Evolutionary conservation across 2,888 invertebrate species (phyloP).

Genomic region (Drosophila greeni): DNA sequence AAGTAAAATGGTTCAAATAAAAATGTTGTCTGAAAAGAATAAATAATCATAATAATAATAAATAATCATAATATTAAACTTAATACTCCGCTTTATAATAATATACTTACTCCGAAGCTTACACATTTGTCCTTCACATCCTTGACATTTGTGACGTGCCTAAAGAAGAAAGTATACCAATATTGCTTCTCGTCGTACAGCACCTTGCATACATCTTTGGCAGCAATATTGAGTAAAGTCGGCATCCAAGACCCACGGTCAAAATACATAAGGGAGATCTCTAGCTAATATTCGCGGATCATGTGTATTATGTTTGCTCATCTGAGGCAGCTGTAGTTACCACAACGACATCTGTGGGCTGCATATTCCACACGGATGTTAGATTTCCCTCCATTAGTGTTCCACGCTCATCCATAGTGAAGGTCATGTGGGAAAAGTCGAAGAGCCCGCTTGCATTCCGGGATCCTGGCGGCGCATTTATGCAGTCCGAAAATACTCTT

Average conservation of each 20-base stretch:
- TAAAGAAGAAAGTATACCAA: background rate
- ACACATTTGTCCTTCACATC: background rate
- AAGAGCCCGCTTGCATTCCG: background rate
- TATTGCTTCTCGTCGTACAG: background rate
- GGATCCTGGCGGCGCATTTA: background rate
- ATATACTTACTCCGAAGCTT: background rate
- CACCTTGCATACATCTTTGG: background rate
- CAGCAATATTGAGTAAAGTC: background rate
- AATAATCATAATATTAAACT: background rate
- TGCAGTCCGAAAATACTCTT: background rate
- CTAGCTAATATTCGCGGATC: background rate
- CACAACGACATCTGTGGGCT: background rate
- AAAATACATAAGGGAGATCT: background rate
- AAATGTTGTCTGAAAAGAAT: background rate
- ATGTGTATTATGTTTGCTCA: background rate
- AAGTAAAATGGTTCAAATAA: background rate
- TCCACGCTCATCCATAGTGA: background rate
- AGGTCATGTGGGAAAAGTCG: background rate
- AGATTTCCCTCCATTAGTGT: background rate
- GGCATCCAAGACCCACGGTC: constrained; percentile 1
- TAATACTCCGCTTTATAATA: background rate
- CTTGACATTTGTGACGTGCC: background rate
- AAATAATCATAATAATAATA: background rate
- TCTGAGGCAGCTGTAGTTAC: background rate
- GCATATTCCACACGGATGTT: background rate